These are phyloP conservation scores for Drosophila lacteicornis DNA, from an alignment of 1,140 invertebrate genomes.

Conservation along the genomic window DNA sequence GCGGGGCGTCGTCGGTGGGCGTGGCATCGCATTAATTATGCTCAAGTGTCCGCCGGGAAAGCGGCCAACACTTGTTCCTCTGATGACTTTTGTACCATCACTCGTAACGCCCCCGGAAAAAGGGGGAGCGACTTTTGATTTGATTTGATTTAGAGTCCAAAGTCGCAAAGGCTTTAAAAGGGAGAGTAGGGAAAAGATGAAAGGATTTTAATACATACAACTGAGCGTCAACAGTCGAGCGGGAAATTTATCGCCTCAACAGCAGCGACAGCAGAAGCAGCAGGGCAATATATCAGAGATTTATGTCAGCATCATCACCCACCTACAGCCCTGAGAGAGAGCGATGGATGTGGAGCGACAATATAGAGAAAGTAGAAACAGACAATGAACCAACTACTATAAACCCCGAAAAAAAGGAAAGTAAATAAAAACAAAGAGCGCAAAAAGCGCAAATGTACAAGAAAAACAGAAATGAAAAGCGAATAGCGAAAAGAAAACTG, in stretches of 20 bases:
- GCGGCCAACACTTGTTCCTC: conserved; percentile 79
- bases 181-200: background rate
- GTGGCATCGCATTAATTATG: conserved; percentile 77
- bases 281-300: conserved; percentile 75
- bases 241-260: conserved; percentile 60
- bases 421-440: conserved; percentile 40
- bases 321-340: conserved; percentile 12
- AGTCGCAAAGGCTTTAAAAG: conserved; percentile 18
- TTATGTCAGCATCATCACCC: conserved; percentile 76
- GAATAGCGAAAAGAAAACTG: conserved; percentile 57
- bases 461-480: conserved; percentile 36
- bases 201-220: conserved; percentile 46
- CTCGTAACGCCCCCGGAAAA: conserved; percentile 6
- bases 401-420: conserved; percentile 30
- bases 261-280: conserved; percentile 42
- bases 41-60: conserved; percentile 81
- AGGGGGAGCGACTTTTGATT: conserved; percentile 48
- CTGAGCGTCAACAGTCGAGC: conserved; percentile 40
- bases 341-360: conserved; percentile 1
- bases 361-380: conserved; percentile 12
- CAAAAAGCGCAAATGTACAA: conserved; percentile 20
- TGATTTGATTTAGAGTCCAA: conserved; percentile 67
- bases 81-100: conserved; percentile 74
- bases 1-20: conserved; percentile 34
- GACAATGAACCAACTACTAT: conserved; percentile 40